Evolutionary conservation across 2,888 invertebrate species (phyloP).

Genomic region (Eristalis pertinax): DNA sequence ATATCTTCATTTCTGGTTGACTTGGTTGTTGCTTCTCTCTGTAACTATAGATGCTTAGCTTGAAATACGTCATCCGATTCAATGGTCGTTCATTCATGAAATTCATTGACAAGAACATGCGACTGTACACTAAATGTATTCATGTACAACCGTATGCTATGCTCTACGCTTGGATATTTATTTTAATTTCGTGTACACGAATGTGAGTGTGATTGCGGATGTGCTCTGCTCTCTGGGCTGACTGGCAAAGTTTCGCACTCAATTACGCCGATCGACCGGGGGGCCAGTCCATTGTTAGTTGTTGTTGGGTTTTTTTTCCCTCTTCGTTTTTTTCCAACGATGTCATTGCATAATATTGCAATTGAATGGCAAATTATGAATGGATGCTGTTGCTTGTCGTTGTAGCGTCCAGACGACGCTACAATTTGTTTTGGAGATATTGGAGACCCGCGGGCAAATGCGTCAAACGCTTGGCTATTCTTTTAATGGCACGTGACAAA

Average conservation of each 20-base stretch:
- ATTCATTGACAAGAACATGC: slow-evolving; percentile 63
- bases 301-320: neutral
- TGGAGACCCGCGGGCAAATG: neutral
- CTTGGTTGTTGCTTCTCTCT: neutral
- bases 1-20: neutral
- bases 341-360: slow-evolving; percentile 30
- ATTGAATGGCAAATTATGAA: neutral
- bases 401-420: neutral
- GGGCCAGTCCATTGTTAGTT: neutral
- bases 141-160: neutral
- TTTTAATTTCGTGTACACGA: neutral
- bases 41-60: slow-evolving; percentile 20
- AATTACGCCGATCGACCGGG: slow-evolving; percentile 39
- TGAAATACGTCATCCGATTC: slow-evolving; percentile 49
- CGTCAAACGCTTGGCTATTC: neutral
- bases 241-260: slow-evolving; percentile 36
- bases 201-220: slow-evolving; percentile 31
- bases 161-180: neutral
- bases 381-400: neutral
- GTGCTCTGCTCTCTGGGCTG: slow-evolving; percentile 12
- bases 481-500: neutral
- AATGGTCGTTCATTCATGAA: slow-evolving; percentile 55
- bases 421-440: neutral
- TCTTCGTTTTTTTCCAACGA: slow-evolving; percentile 16
- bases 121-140: slow-evolving; percentile 3